Evolutionary conservation across 2,888 invertebrate species (phyloP), one percentile per base, ranked within the genome.

Genomic region (Tetragonisca angustula): DNA sequence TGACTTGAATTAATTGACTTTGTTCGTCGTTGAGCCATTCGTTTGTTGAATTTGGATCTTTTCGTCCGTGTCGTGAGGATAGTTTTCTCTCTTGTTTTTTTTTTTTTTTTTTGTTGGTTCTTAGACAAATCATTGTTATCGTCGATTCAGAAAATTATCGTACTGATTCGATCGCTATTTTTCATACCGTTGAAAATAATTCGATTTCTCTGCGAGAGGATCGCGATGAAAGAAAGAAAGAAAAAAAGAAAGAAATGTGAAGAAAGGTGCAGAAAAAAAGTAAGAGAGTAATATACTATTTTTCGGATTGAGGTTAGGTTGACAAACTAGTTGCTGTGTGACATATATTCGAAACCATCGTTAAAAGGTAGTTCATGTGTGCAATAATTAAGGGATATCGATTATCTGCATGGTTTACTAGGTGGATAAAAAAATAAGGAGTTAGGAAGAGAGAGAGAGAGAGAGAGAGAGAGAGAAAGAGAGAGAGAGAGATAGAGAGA

Each of bases 371-470:
- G 75, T 85, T 76, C 77, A 56, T 70, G 76, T 81, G 91, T 91
- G 90, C 91, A 91, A 91, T 90, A 89, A 88, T 85, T 77, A 81
- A 79, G 62, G 59, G 62, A 52, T 64, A 75, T 78, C 70, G 80
- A 82, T 88, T 88, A 86, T 89, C 78, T 88, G 90, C 89, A 88
- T 88, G 87, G 83, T 86, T 89, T 59, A 24, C 50, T 87, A 84
- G 85, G 78, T 79, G 65, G 84, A 67, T 27, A 73, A 76, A 52
- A 61, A 24, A 19, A 50, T 52, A 43, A 54, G 27, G 17, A 49
- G 4, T n/a, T 1, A 43, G 17, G 5, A 19, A 62, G 4, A 61
- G 27, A 61, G 19, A 13, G 17, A 32, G 32, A 43, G 19, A 21
- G 4, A 27, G 21, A 61, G 3, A 17, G 17, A 50, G 54, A 52